Evolutionary conservation across 2,113 vertebrate genomes (phyloP), one percentile per base, ranked within the genome.

Genomic region (Rissa tridactyla): DNA sequence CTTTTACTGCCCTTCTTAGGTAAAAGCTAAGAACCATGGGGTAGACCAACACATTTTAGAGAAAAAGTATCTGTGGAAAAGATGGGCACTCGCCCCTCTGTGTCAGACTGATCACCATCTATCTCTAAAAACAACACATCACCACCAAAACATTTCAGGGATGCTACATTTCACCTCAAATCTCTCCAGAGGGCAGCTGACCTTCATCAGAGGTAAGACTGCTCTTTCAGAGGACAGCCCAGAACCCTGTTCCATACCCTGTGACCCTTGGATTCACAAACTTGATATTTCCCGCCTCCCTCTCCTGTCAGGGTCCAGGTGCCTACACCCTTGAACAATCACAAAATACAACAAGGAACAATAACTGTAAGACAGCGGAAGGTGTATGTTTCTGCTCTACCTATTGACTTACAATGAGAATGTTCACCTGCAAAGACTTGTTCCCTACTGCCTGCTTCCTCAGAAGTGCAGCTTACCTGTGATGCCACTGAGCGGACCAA

Each of bases 51-150:
- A 12, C 3, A 25, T 40, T 81, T 66, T 22, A 54, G 27, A 80
- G 23, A 61, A 82, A 76, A 71, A 72, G 15, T 60, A 36, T 15
- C 3, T 9, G 15, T 60, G 8, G 10, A 16, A 46, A 83, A 92
- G 62, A 64, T 10, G 1, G 6, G 30, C 30, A 34, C 6, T n/a
- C 2, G 1, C 29, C 13, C 20, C 20, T 40, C 13, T n/a, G 17
- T 61, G 54, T 15, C 32, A 25, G 27, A 36, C 13, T 34, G 62
- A 6, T 49, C 17, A 71, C 4, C 5, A 13, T 5, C 25, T 9
- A 16, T 3, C 10, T 68, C 52, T 38, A 47, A 89, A 86, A 83
- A 9, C 36, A 91, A 32, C 3, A 9, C 19, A 40, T 44, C 21
- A 58, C 23, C 27, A 86, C 5, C 26, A 54, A 66, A 89, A 54